A percentile compares a stretch with the other conserved stretches of the same genome.
Evolutionary conservation across 2,113 vertebrate genomes (phyloP).

Genomic region (Gnathonemus longibarbis): DNA sequence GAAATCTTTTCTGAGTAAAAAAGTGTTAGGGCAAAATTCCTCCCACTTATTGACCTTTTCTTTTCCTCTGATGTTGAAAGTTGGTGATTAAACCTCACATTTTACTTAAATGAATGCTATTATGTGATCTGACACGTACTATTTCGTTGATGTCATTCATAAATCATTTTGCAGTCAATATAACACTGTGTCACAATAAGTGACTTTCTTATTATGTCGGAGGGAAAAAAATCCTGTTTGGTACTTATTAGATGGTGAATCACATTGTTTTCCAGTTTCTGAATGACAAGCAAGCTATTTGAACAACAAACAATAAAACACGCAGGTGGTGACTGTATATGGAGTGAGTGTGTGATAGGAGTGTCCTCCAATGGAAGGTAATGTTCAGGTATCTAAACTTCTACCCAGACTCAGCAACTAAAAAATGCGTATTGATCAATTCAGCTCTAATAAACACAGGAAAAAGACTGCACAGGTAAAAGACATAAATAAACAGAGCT

Average conservation of each 20-base stretch:
- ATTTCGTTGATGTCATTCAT: background rate
- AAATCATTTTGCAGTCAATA: conserved; percentile 7
- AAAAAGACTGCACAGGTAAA: background rate
- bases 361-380: background rate
- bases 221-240: background rate
- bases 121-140: background rate
- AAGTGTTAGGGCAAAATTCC: background rate
- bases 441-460: background rate
- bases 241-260: background rate
- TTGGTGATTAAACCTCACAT: background rate
- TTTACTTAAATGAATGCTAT: background rate
- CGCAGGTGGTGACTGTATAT: background rate
- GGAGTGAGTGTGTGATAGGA: background rate
- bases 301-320: background rate
- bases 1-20: background rate
- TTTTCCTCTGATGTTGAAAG: background rate
- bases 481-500: background rate
- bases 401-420: background rate
- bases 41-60: background rate
- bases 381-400: background rate
- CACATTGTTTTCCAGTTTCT: background rate
- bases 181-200: background rate
- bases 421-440: background rate
- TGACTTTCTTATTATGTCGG: background rate
- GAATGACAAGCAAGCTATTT: background rate